Base-by-base conservation (phyloP, 1,140 invertebrate genomes). In the Rhagoletis pomonella region DNA sequence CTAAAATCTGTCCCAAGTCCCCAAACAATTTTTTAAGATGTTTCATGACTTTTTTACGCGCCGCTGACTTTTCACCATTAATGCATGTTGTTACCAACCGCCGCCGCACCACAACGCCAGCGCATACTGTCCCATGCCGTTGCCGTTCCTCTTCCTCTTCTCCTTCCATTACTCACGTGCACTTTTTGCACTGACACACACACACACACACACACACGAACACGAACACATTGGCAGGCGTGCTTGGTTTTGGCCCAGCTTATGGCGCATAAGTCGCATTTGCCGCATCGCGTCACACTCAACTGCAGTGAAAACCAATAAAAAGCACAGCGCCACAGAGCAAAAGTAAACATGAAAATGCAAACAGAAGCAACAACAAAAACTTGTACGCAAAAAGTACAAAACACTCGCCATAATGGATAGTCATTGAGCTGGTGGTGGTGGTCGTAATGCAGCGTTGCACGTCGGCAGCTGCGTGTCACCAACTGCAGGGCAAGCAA, bases 11-110 rank as follows among this genome's bases (percentile, higher is more conserved):
- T 91, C 90, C 89, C 90, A 89, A 91, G 91, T 91, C 91, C 91
- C 91, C 91, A 91, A 91, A 91, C 91, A 91, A 91, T 91, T 91
- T 91, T 92, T 91, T 91, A 91, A 91, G 91, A 91, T 91, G 91
- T 90, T 89, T 91, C 91, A 91, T 91, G 91, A 91, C 55, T 62
- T 85, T 85, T 85, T 85, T 85, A 42, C 84, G 84, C 84, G 84
- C 58, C 84, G 84, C 58, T 85, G 84, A 85, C 84, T 85, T 85
- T 85, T 62, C 58, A 42, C 84, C 84, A 85, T 85, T 60, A 85
- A 85, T 85, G 84, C 84, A 85, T 65, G n/a, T n/a, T 65, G 55
- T n/a, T 62, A 62, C 58, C 10, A 14, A 47, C 67, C 39, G 67
- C 67, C 42, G 14, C 67, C 67, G 17, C 17, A 17, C 1, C 64